A percentile compares a stretch with the other conserved stretches of the same genome.
Conservation (phyloP, 2,113 vertebrate species). For the Tor tambroides region DNA sequence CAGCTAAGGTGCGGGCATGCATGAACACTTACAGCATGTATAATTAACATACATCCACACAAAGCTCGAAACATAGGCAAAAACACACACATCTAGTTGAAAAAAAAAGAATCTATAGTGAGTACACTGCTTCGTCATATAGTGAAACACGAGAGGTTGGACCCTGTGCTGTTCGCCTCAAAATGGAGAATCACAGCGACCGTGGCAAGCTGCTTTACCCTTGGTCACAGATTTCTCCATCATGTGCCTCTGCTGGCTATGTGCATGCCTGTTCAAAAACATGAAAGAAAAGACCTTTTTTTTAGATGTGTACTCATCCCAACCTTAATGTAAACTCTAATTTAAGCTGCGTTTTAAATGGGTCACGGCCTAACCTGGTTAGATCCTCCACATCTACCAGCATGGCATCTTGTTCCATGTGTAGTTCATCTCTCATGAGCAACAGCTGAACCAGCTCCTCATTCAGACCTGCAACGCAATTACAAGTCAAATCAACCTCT, state of each 20-base stretch:
- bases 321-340: background rate
- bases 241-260: conserved; percentile 93
- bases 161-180: conserved; percentile 24
- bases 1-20: conserved; percentile 40
- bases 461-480: conserved; percentile 83
- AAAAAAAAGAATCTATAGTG: background rate
- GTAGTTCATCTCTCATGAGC: conserved; percentile 92
- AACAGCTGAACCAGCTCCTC: conserved; percentile 97
- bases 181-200: conserved; percentile 43
- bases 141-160: conserved; percentile 28
- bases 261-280: conserved; percentile 82
- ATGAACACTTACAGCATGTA: conserved; percentile 40
- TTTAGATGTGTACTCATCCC: background rate
- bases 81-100: conserved; percentile 36
- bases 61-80: conserved; percentile 37
- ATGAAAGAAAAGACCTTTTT: background rate
- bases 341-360: background rate
- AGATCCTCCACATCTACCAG: conserved; percentile 97
- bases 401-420: conserved; percentile 98
- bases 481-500: background rate
- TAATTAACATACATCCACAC: conserved; percentile 48
- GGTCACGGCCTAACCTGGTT: conserved; percentile 81
- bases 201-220: conserved; percentile 66
- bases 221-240: conserved; percentile 88
- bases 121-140: conserved; percentile 20